Evolutionary conservation across 1,140 invertebrate species (phyloP).

Genomic region (Bombus consobrinus): DNA sequence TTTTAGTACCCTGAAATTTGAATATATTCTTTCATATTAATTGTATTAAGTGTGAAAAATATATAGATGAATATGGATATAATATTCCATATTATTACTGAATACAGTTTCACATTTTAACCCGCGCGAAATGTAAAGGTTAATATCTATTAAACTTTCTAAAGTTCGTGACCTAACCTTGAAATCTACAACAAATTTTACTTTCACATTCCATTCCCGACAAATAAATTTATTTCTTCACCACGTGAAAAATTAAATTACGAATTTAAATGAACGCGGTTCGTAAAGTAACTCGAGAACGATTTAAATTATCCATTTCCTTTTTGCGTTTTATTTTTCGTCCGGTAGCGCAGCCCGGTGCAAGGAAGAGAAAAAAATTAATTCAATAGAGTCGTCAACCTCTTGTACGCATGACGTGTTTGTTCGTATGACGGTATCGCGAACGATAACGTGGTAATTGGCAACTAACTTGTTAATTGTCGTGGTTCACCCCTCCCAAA

Average conservation of each 20-base stretch:
- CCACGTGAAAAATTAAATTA: not conserved
- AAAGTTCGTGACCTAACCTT: not conserved
- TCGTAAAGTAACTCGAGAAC: not conserved
- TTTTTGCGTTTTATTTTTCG: slow-evolving; percentile 5
- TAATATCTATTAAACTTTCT: no score
- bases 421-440: slow-evolving; percentile 21
- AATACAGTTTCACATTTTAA: no score
- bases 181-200: not conserved
- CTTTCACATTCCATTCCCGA: not conserved
- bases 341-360: no score
- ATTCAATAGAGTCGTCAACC: slow-evolving; percentile 5
- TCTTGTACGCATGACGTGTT: slow-evolving; percentile 7
- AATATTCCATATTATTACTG: no score
- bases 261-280: not conserved
- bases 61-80: no score
- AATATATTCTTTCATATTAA: no score
- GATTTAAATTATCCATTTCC: slow-evolving; percentile 1
- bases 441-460: slow-evolving; percentile 37
- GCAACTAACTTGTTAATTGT: slow-evolving; percentile 32
- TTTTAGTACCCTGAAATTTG: no score
- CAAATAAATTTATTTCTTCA: not conserved
- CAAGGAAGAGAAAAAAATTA: not conserved
- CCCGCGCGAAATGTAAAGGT: no score
- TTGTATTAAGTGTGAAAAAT: no score
- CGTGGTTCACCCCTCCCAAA: not conserved